Evolutionary conservation across 2,888 invertebrate species (phyloP), one percentile per base, ranked within the genome.

Genomic region (Emmelina monodactyla): DNA sequence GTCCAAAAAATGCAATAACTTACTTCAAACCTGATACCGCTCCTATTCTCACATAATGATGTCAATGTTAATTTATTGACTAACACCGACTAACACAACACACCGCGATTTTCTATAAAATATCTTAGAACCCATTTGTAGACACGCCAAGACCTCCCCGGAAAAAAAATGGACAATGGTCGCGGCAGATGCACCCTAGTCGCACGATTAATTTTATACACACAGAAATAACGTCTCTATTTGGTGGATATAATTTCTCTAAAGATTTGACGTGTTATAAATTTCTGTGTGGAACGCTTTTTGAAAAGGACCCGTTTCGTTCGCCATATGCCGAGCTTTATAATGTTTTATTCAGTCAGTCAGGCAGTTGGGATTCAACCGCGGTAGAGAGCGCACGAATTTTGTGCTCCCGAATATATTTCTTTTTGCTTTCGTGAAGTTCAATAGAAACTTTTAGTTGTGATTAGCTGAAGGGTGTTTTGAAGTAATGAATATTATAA

Each of bases 181-280:
- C 29, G 42, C 64, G 59, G 73, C 78, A 78, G 76, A 78, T 79
- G 78, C 62, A 55, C 43, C 58, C 51, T 51, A 51, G 55, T 50
- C 51, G 58, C 59, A 72, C 76, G 71, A 79, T 79, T 78, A 79
- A 78, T 78, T 71, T 71, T 62, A 72, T 68, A 67, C 58, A 55
- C 56, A 52, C 50, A 58, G 54, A 61, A 58, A 58, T 66, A 67
- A 72, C 67, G 58, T 73, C 78, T 78, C 71, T 73, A 78, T 79
- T 59, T 41, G 49, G 52, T 75, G 75, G 78, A 76, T 75, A 62
- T 71, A 70, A 76, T 79, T 72, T 66, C 71, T 78, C 64, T 58
- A 51, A 62, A 62, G 59, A 70, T 75, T 69, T 75, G 76, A 76
- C 75, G 71, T 62, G 71, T 70, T 75, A 75, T 76, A 75, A 67